Evolutionary conservation across 2,888 invertebrate species (phyloP).

Genomic region (Bellardia pandia): DNA sequence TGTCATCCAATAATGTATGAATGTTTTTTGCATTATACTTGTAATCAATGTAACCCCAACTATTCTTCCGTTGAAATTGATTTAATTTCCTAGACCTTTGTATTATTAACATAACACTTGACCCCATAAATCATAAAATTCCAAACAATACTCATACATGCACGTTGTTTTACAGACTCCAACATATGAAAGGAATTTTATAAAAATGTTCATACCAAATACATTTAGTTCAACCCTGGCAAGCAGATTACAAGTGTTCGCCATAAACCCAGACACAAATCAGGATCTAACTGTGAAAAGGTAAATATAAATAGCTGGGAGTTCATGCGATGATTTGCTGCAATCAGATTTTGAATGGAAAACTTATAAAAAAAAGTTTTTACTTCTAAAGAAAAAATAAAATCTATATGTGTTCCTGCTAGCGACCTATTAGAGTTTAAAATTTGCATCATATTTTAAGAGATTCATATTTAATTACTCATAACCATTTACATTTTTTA

Average conservation of each 20-base stretch:
- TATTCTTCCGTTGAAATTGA: slow-evolving; percentile 81
- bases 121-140: slow-evolving; percentile 73
- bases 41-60: slow-evolving; percentile 70
- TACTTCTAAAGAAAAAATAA: not conserved
- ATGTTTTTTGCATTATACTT: slow-evolving; percentile 59
- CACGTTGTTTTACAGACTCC: slow-evolving; percentile 24
- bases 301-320: not conserved
- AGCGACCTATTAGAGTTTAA: not conserved
- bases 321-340: not conserved
- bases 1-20: slow-evolving; percentile 41
- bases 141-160: slow-evolving; percentile 54
- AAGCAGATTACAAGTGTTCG: slow-evolving; percentile 4
- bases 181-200: slow-evolving; percentile 69
- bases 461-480: slow-evolving; percentile 39
- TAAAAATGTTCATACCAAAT: slow-evolving; percentile 41
- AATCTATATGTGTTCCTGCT: not conserved
- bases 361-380: not conserved
- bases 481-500: slow-evolving; percentile 15
- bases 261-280: not conserved
- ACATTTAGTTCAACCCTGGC: not conserved
- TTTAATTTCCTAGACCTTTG: slow-evolving; percentile 79
- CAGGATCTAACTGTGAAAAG: no score
- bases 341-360: not conserved
- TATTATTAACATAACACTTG: slow-evolving; percentile 79
- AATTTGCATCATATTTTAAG: not conserved